These are phyloP conservation scores for Myotis yumanensis DNA, from an alignment of 2,113 vertebrate genomes.

Conservation along the genomic window DNA sequence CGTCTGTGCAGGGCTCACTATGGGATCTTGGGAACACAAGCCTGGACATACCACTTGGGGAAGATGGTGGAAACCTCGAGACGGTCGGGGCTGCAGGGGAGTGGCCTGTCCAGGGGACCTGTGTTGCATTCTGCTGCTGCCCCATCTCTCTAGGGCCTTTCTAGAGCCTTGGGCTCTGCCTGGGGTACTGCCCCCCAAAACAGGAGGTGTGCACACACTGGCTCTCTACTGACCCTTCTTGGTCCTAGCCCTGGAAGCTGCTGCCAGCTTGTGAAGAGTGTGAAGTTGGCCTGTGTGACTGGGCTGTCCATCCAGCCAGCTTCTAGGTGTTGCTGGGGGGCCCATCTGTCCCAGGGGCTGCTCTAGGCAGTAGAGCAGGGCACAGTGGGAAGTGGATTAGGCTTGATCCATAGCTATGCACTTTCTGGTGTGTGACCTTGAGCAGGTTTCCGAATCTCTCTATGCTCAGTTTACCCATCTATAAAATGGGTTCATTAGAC, in stretches of 20 bases:
- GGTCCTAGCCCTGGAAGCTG: background rate
- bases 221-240: background rate
- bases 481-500: slow-evolving; percentile 24
- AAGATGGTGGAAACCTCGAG: no score
- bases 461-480: background rate
- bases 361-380: background rate
- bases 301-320: background rate
- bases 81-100: accelerated
- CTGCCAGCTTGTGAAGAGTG: background rate
- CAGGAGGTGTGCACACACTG: background rate
- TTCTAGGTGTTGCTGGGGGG: background rate
- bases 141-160: background rate
- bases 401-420: background rate
- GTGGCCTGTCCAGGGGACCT: accelerated
- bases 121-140: background rate
- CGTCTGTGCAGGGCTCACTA: background rate
- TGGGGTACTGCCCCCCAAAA: background rate
- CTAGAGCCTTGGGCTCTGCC: background rate
- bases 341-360: background rate
- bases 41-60: background rate
- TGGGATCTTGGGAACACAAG: background rate
- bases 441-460: background rate
- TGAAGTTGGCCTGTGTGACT: background rate
- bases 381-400: background rate
- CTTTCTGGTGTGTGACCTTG: background rate